Base-by-base conservation (phyloP, 2,113 vertebrate species). In the Butorides virescens region DNA sequence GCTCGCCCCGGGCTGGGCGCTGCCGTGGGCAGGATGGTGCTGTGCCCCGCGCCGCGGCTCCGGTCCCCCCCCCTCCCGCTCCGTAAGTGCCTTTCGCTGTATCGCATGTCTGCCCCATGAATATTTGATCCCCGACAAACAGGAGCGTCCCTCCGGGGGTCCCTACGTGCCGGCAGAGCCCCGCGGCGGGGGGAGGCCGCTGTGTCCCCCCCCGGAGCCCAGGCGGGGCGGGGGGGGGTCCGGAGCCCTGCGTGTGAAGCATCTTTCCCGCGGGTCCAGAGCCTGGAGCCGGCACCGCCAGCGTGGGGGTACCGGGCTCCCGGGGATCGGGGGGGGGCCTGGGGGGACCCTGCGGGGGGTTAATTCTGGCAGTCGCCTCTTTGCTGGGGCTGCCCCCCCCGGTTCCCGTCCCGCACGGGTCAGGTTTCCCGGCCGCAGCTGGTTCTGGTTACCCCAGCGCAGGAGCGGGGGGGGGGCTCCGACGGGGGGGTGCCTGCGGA, bases 81-180 rank as follows among this genome's bases (percentile, higher is more conserved):
- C 92, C 22, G 0, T 89, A 76, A 96, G 94, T 94, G 95, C 92
- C 80, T 96, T 96, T 96, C 29, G 9, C 87, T 96, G 95, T 96
- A 86, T 30, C 92, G 81, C 53, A 0, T 50, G 75, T 46, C 87
- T 22, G 29, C 7, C 12, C 87, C 92, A 95, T 96, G 4, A 96
- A 94, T 96, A 95, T 96, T 96, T 96, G 87, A 95, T 96, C 87
- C 87, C 58, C 0, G 67, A 91, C 75, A 96, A 94, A 95, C 5
- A 11, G 84, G 67, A 44, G 25, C 1, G 4, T 59, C 42, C 25
- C 92, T 36, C 15, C 0, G 26, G 72, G 53, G 1, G 2, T 5
- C 50, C 30, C 34, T 0, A 2, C 1, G 20, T 19, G 74, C 52
- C 2, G 11, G 49, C 71, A 65, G 25, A 42, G 29, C 65, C 55